Base-by-base conservation (phyloP, 1,140 invertebrate genomes). In the Nilaparvata lugens region DNA sequence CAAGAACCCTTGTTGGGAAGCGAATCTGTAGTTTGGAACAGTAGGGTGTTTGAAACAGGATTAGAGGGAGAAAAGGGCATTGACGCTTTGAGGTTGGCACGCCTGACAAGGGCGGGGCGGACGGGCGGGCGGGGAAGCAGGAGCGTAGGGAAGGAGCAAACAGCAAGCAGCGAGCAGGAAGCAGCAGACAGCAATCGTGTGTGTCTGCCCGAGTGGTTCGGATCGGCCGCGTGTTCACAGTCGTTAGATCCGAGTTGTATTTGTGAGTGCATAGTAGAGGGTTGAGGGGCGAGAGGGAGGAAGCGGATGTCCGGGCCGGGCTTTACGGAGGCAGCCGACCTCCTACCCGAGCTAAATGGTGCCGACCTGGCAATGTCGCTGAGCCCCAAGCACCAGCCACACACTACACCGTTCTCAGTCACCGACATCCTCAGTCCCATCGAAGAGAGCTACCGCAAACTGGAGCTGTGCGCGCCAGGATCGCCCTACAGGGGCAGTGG, bases 401-500 rank as follows among this genome's bases (percentile, higher is more conserved):
- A 93, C 74, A 89, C 89, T 60, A 95, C 93, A 62, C 93, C 93
- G 52, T 96, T 96, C 79, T 94, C 91, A 72, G 93, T 96, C 55
- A 91, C 89, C 65, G 93, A 95, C 76, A 96, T 96, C 69, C 81
- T 96, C 63, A 93, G 89, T 72, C 93, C 93, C 58, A 89, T 95
- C 67, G 93, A 95, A 78, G 93, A 95, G 71, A 86, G 85, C 13
- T 93, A 92, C 75, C 81, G 91, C 64, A 91, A 91, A 75, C 80
- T 89, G 76, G 89, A 89, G 77, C 76, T 89, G 60, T 84, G 82
- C 62, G 82, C 82, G 42, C 77, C 78, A 0, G 71, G 71, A 11
- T 76, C 75, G 55, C 77, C 78, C n/a, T 80, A 79, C 70, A 67
- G 76, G 61, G 76, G 75, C 70, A 72, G 73, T 57, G 75, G 72